Conservation (phyloP, 2,113 vertebrate genomes). For the Merops nubicus region DNA sequence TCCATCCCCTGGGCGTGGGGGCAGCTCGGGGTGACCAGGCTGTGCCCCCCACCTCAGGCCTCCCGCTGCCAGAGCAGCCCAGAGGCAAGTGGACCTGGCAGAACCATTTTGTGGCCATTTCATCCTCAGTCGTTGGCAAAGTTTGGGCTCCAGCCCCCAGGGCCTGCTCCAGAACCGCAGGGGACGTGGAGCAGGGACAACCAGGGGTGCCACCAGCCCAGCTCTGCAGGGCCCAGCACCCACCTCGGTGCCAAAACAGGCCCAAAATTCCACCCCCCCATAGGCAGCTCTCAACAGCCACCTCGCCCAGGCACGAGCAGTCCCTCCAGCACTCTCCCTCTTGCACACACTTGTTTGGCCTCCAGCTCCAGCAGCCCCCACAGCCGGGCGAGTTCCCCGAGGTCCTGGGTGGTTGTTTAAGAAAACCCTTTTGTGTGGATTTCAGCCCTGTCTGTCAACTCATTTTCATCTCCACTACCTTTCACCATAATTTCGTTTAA, state of each 20-base stretch:
- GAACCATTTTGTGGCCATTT: neutral
- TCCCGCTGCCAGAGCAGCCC: neutral
- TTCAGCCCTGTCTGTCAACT: neutral
- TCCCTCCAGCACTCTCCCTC: neutral
- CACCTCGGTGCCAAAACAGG: rapidly evolving
- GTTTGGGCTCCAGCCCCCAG: neutral
- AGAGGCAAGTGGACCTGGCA: neutral
- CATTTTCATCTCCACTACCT: neutral
- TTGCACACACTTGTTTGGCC: neutral
- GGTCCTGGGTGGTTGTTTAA: neutral
- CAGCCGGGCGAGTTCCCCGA: neutral
- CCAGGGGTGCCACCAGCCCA: neutral
- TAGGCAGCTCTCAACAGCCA: neutral
- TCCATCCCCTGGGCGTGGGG: neutral
- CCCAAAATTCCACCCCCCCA: too few species aligned
- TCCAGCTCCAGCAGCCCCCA: neutral
- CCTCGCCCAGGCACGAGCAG: neutral
- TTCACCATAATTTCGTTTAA: neutral
- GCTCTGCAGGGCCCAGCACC: neutral
- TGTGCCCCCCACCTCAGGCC: rapidly evolving
- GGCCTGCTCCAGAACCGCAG: neutral
- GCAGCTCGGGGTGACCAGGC: neutral
- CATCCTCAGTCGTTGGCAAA: neutral
- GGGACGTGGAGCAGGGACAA: rapidly evolving
- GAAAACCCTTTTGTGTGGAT: neutral